Evolutionary conservation across 2,797 vertebrate species (phyloP).

Genomic region (Apodemus agrarius): DNA sequence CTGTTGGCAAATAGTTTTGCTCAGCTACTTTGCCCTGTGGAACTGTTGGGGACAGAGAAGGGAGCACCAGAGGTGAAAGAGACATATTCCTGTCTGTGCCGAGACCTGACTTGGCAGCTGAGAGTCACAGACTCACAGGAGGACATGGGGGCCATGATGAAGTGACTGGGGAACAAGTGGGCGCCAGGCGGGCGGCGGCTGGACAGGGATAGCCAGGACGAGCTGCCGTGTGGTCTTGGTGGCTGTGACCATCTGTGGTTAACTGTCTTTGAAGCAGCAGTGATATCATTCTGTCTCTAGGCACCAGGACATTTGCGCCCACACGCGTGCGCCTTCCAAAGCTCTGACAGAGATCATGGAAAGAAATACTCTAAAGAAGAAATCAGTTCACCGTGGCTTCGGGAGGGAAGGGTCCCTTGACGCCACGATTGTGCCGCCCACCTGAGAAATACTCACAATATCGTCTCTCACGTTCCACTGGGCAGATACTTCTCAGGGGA

Average conservation of each 20-base stretch:
- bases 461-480: neutral
- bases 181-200: neutral
- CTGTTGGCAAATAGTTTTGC: neutral
- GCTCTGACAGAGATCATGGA: neutral
- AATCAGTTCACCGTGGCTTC: neutral
- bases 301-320: too few relatives aligned
- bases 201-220: neutral
- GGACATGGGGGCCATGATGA: neutral
- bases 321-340: neutral
- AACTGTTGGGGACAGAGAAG: neutral
- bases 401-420: neutral
- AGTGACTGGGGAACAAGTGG: neutral
- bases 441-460: neutral
- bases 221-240: neutral
- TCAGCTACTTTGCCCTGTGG: neutral
- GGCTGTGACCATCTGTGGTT: neutral
- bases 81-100: accelerated
- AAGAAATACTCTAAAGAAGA: neutral
- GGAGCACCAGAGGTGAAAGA: neutral
- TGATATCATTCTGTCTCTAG: neutral
- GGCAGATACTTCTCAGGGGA: neutral
- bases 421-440: neutral
- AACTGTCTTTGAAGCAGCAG: neutral
- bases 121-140: neutral
- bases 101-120: accelerated